Evolutionary conservation across 2,888 invertebrate species (phyloP).

Genomic region (Mythimna ferrago): DNA sequence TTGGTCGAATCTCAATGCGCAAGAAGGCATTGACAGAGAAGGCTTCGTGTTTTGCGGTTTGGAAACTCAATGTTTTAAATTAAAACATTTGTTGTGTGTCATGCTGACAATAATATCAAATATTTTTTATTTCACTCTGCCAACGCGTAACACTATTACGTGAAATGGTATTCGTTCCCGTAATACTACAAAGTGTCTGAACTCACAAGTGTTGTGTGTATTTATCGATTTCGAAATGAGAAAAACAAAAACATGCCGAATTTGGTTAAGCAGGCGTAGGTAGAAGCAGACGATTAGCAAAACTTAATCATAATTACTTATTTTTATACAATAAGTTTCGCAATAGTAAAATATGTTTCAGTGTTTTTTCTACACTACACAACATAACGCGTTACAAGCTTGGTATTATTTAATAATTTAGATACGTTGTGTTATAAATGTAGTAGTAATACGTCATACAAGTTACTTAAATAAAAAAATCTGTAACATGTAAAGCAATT

Average conservation of each 20-base stretch:
- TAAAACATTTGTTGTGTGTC: not conserved
- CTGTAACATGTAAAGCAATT: not conserved
- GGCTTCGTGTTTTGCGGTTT: not conserved
- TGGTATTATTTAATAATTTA: not conserved
- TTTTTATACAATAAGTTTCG: not conserved
- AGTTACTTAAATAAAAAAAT: not conserved
- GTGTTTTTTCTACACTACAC: not conserved
- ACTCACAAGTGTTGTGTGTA: not conserved
- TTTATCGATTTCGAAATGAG: not conserved
- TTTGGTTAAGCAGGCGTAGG: not conserved
- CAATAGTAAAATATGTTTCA: not conserved
- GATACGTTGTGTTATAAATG: not conserved
- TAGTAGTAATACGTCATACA: not conserved
- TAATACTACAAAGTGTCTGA: not conserved
- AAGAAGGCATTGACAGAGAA: not conserved
- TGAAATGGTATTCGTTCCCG: not conserved
- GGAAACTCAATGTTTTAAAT: not conserved
- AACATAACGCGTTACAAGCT: not conserved
- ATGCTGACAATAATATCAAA: not conserved
- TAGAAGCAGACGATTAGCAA: not conserved
- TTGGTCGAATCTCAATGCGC: constrained; percentile 18
- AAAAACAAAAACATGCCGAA: not conserved
- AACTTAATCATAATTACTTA: not conserved
- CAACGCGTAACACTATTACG: not conserved
- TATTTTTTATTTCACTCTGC: not conserved